Evolutionary conservation across 1,140 invertebrate species (phyloP).

Genomic region (Berghia stephanieae): DNA sequence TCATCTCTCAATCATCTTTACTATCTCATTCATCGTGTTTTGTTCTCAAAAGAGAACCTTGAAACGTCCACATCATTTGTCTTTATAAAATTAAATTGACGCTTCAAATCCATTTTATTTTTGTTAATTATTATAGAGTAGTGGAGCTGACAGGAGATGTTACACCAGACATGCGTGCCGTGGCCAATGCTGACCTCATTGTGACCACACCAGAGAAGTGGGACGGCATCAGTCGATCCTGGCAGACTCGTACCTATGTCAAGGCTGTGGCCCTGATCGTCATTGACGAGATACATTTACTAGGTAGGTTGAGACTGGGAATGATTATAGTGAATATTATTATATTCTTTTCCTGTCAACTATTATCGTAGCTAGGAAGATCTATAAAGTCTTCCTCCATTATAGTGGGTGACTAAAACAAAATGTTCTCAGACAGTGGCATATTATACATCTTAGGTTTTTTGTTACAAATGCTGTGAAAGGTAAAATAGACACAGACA

Average conservation of each 20-base stretch:
- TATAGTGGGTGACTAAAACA: too few relatives aligned
- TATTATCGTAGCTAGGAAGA: not conserved
- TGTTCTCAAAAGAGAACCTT: too few relatives aligned
- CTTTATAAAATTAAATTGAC: too few relatives aligned
- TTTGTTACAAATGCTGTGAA: too few relatives aligned
- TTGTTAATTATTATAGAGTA: conserved; percentile 72
- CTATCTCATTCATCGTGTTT: too few relatives aligned
- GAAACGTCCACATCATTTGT: too few relatives aligned
- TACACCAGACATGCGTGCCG: conserved; percentile 88
- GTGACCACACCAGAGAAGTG: conserved; percentile 99
- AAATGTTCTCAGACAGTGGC: too few relatives aligned
- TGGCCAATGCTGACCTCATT: conserved; percentile 87
- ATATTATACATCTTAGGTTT: too few relatives aligned
- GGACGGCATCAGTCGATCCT: conserved; percentile 97
- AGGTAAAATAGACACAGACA: too few relatives aligned
- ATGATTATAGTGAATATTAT: too few relatives aligned
- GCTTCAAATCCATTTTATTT: not conserved
- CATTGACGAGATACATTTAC: conserved; percentile 98
- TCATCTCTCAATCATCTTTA: too few relatives aligned
- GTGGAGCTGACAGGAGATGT: conserved; percentile 97
- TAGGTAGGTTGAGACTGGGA: conserved; percentile 78
- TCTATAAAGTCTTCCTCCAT: not conserved
- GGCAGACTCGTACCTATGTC: conserved; percentile 96
- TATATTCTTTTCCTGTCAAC: not conserved
- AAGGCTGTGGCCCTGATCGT: conserved; percentile 90